Evolutionary conservation across 2,113 vertebrate genomes (phyloP).

Genomic region (Carlito syrichta): DNA sequence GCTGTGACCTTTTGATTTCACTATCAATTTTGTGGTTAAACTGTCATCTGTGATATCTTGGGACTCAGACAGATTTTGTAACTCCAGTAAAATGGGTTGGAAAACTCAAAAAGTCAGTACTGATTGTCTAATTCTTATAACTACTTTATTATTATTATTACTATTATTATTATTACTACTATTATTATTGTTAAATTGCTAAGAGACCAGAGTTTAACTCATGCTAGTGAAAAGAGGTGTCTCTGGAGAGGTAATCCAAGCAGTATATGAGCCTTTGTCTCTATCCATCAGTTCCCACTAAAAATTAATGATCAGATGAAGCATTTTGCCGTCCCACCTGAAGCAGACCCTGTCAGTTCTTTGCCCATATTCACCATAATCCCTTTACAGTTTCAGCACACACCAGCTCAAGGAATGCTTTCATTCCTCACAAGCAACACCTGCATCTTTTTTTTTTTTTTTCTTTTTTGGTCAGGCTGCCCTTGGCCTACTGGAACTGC

Average conservation of each 20-base stretch:
- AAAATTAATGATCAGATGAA: not conserved
- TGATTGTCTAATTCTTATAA: not conserved
- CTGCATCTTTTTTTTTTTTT: not conserved
- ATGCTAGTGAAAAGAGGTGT: not conserved
- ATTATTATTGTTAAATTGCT: too few relatives aligned
- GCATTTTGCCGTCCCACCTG: not conserved
- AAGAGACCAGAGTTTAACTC: not conserved
- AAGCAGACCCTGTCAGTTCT: not conserved
- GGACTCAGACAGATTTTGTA: not conserved
- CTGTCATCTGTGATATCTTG: not conserved
- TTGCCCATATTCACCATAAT: not conserved
- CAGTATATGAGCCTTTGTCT: rapidly evolving
- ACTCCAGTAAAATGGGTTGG: not conserved
- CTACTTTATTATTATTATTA: not conserved
- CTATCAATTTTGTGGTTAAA: not conserved
- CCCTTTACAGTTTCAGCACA: not conserved
- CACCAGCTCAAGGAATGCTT: not conserved
- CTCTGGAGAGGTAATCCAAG: not conserved
- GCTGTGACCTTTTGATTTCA: not conserved
- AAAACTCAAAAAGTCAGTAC: not conserved
- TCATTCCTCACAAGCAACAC: not conserved
- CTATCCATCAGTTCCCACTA: not conserved
- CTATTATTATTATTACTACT: too few relatives aligned
- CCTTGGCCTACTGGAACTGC: not conserved
- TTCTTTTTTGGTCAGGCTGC: not conserved